Evolutionary conservation across 2,888 invertebrate genomes (phyloP), one percentile per base, ranked within the genome.

Genomic region (Stenodema calcarata): DNA sequence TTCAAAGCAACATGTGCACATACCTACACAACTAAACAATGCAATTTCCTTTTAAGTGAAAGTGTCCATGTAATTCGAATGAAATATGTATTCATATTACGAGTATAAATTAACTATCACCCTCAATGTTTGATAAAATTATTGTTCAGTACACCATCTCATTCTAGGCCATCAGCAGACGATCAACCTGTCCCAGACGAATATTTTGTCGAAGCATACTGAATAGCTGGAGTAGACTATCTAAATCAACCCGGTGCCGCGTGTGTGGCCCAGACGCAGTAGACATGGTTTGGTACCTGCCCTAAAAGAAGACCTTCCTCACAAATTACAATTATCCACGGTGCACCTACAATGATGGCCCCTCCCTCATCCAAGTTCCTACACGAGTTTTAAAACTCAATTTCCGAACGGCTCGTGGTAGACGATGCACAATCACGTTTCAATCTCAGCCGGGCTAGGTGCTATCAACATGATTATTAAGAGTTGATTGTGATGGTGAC

Each of bases 261-360:
- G 42, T 35, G 42, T 42, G 42, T 42, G 42, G 78, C 44, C 78
- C 27, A 18, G 27, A 18, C 18, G 9, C 18, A 12, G 12, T 3
- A 62, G 78, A 78, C 78, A 44, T 44, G 78, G 44, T 78, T 78
- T 44, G 78, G 78, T 78, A 78, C 78, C 78, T 78, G 78, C 44
- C 11, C 62, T 23, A 23, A 23, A 62, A 62, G 62, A 62, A 62
- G 62, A 7, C 23, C 23, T 11, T 23, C 62, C 62, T 62, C 18
- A 23, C 62, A 62, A 62, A 62, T 62, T 62, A 62, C 62, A 23
- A 62, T 62, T 62, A 62, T 62, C 62, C 23, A 62, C 62, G 62
- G 62, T 62, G 62, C 6, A 62, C 62, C 62, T 23, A 23, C 62
- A 23, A 23, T 23, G 23, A 23, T 23, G 23, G 18, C 23, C 27